A percentile compares a stretch with the other conserved stretches of the same genome.
Evolutionary conservation across 2,797 vertebrate species (phyloP).

Genomic region (Aplochiton taeniatus): DNA sequence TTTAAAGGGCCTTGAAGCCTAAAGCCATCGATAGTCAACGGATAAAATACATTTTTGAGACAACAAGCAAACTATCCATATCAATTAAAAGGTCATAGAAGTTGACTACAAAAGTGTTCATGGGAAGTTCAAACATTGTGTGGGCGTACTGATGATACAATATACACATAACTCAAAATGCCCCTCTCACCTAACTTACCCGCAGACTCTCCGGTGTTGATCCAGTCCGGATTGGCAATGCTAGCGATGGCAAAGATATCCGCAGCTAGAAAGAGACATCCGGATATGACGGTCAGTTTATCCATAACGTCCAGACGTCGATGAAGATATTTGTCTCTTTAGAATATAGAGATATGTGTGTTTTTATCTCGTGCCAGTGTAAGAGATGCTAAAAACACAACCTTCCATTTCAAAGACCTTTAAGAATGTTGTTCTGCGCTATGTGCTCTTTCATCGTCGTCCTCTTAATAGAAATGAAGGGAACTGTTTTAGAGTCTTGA

Average conservation of each 20-base stretch:
- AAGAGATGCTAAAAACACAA: constrained; percentile 18
- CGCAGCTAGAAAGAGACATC: constrained; percentile 94
- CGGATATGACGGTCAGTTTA: constrained; percentile 96
- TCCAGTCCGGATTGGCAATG: constrained; percentile 94
- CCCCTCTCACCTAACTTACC: constrained; percentile 67
- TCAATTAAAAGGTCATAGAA: no score
- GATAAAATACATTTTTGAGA: no score
- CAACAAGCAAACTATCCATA: no score
- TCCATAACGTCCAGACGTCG: constrained; percentile 78
- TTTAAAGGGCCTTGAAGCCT: no score
- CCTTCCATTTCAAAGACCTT: constrained; percentile 21
- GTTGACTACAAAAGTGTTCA: neutral
- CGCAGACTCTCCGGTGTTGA: constrained; percentile 91
- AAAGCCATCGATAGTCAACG: no score
- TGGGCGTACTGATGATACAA: neutral
- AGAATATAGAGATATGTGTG: neutral
- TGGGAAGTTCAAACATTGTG: neutral
- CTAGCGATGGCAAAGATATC: constrained; percentile 97
- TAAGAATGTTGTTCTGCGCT: neutral
- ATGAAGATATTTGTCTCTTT: neutral
- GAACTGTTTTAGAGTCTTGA: neutral
- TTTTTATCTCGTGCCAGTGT: constrained; percentile 29
- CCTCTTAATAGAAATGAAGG: neutral
- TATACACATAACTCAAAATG: neutral
- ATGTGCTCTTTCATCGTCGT: neutral